Evolutionary conservation across 2,797 vertebrate species (phyloP).

Genomic region (Notolepis coatsorum): DNA sequence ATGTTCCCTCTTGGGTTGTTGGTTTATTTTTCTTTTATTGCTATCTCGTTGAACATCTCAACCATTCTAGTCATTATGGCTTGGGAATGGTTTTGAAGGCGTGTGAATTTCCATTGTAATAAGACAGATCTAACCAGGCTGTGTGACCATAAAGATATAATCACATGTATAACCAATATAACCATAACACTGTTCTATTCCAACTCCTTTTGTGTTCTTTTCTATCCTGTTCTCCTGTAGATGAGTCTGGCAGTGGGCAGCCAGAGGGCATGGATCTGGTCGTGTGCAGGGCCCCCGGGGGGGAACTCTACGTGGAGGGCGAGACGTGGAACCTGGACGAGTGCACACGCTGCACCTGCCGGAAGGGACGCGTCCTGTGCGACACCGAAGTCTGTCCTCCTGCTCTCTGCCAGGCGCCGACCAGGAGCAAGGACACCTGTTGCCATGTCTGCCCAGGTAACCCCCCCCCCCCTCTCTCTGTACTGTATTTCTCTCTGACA

Average conservation of each 20-base stretch:
- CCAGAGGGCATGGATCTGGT: conserved; percentile 82
- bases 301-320: conserved; percentile 85
- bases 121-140: conserved; percentile 1
- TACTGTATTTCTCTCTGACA: neutral
- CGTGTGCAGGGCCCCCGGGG: conserved; percentile 83
- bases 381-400: conserved; percentile 85
- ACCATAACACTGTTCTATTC: neutral
- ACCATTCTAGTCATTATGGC: conserved; percentile 7
- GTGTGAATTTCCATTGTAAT: conserved; percentile 6
- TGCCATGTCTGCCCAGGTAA: conserved; percentile 84
- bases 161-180: neutral
- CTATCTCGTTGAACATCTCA: neutral
- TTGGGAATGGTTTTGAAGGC: too few relatives aligned
- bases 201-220: too few relatives aligned
- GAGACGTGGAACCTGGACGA: conserved; percentile 87
- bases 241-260: conserved; percentile 85
- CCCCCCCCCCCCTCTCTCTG: neutral
- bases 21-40: neutral
- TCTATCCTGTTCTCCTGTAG: conserved; percentile 49
- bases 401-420: conserved; percentile 78
- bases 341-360: conserved; percentile 85
- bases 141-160: conserved; percentile 1
- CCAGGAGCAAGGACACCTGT: conserved; percentile 80
- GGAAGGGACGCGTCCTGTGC: conserved; percentile 84
- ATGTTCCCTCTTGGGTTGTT: neutral